Base-by-base conservation (phyloP, 2,888 invertebrate genomes). In the Cephus sareptanus region DNA sequence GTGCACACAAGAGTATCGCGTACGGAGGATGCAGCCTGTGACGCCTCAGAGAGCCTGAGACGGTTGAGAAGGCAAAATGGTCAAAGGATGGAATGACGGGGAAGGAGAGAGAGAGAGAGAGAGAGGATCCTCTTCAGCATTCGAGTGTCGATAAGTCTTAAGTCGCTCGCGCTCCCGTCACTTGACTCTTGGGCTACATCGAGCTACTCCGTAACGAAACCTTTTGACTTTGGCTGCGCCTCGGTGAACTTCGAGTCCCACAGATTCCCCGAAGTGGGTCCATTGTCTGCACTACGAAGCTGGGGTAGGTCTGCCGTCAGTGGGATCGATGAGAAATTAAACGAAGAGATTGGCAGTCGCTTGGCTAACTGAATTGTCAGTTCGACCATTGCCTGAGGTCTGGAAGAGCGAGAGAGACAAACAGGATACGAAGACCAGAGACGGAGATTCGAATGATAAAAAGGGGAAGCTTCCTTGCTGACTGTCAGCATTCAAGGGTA, bases 401-500 rank as follows among this genome's bases (percentile, higher is more conserved):
- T 56, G 56, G 6, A 56, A 23, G 56, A 56, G 56, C 0, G 23
- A 23, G 56, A 23, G 56, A 56, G 56, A 56, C 23, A 9, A 23
- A 23, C 6, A 4, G 1, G 6, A 23, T 56, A 56, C n/a, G 33
- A 34, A 40, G 70, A 76, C 70, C 70, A 75, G 73, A 31, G 76
- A 78, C 35, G 70, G 75, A 73, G 78, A 71, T 74, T 82, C 69
- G 75, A 37, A 81, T n/a, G 76, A 73, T 76, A 71, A 34, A 77
- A 73, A 34, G 31, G 31, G 31, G 33, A 56, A 34, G 31, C 40
- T 30, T 37, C 33, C 75, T 77, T 34, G 77, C 40, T 37, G 75
- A 56, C 68, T 33, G 77, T 75, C 74, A 69, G 77, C 76, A 78
- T 69, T 73, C 76, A 33, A 79, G 78, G 81, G 80, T 80, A 85